Base-by-base conservation (phyloP, 2,888 invertebrate species). In the Pachycephus smyrnensis region DNA sequence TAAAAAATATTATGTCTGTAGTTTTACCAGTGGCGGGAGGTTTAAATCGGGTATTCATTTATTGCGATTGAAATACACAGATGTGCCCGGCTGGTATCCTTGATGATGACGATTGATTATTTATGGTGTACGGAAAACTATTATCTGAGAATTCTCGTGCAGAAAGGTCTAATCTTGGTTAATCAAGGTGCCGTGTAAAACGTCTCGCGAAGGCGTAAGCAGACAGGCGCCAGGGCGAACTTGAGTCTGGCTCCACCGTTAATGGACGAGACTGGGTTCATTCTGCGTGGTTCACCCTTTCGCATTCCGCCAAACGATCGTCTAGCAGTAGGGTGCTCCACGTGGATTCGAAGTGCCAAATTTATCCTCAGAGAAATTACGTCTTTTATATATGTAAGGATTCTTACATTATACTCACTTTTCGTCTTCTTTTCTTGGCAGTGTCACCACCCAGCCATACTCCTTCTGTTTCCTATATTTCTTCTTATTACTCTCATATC, bases 281-380 rank as follows among this genome's bases (percentile, higher is more conserved):
- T 81, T 83, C 82, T 80, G 80, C 75, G 79, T 80, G 78, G 79
- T 77, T 80, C 80, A 77, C 77, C 79, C 75, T 86, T 84, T 86
- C 82, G 81, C 80, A 77, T 81, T 80, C 81, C 79, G 71, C 73
- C 81, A 77, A 80, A 78, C 55, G 71, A 71, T 30, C 71, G 71
- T 31, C 71, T n/a, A n/a, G 74, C 36, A 33, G 55, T 55, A 9
- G 74, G 74, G 74, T 11, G 23, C 37, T 33, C 74, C 74, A 36
- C 74, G 74, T 74, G 74, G 74, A 74, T 31, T 35, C 4, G 36
- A 32, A 30, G 33, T 31, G 11, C 33, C 37, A 23, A 74, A 74
- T 74, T 74, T 32, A 36, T 30, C 15, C 74, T 36, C 11, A 11
- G 74, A 12, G 36, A 33, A 71, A 71, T 71, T 71, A 71, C 71